Conservation (phyloP, 2,113 vertebrate species). For the Oplegnathus fasciatus region DNA sequence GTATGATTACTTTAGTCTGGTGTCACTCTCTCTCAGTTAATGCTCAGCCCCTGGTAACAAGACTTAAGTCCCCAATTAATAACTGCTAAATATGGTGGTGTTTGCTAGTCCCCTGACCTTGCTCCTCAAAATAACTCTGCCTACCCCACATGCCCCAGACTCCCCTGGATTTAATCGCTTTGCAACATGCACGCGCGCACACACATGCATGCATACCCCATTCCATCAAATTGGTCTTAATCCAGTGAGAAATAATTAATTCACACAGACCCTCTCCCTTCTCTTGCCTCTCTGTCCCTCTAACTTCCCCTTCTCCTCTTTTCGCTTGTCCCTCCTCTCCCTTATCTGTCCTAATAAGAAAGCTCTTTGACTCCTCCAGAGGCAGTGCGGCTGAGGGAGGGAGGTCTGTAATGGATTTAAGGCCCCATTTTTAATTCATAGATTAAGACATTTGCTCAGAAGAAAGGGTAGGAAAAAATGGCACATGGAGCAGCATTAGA, state of each 20-base stretch:
- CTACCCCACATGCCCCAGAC: conserved; percentile 15
- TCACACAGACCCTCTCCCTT: conserved; percentile 46
- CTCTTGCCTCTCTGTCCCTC: conserved; percentile 45
- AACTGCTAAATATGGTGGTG: not conserved
- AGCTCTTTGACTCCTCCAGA: conserved; percentile 66
- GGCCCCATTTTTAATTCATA: conserved; percentile 79
- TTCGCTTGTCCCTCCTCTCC: not conserved
- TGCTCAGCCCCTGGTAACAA: not conserved
- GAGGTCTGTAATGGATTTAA: conserved; percentile 79
- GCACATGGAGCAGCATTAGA: conserved; percentile 46
- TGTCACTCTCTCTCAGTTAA: not conserved
- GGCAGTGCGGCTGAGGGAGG: conserved; percentile 33
- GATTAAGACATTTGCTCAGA: conserved; percentile 77
- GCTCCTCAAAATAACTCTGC: conserved; percentile 43
- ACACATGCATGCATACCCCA: conserved; percentile 6
- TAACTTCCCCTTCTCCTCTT: conserved; percentile 5
- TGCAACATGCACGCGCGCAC: not conserved
- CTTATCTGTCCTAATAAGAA: conserved; percentile 70
- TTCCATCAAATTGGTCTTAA: conserved; percentile 62
- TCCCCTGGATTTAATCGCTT: conserved; percentile 35
- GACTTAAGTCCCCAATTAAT: conserved; percentile 1
- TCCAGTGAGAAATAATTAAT: conserved; percentile 75
- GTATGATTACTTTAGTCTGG: not conserved
- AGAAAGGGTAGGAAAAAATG: conserved; percentile 51
- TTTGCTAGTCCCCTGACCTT: conserved; percentile 16